phyloP scores from a whole-genome alignment of 1,140 invertebrate species.

The Himalopsyche phryganea region DNA sequence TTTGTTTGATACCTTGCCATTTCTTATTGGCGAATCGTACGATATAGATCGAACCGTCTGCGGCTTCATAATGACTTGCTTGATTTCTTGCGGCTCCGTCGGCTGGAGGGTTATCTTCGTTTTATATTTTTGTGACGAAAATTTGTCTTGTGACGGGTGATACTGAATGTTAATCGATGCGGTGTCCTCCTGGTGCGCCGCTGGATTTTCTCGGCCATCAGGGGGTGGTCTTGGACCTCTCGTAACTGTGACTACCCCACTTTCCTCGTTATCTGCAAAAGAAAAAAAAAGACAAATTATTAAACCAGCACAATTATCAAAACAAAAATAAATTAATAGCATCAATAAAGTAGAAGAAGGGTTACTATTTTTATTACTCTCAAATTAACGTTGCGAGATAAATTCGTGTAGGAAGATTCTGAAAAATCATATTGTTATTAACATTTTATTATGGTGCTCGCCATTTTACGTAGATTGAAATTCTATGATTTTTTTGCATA shows the following conservation, averaged over 20 bases:
- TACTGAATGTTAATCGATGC: slow-evolving; percentile 37
- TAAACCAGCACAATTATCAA: background rate
- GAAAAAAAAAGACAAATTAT: background rate
- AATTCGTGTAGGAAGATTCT: too few species aligned
- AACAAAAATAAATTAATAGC: too few species aligned
- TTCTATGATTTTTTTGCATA: too few species aligned
- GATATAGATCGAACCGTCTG: slow-evolving; percentile 9
- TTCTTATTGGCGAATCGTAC: slow-evolving; percentile 18
- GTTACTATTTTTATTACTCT: too few species aligned
- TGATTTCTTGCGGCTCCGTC: background rate
- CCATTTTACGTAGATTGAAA: too few species aligned
- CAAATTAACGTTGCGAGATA: too few species aligned
- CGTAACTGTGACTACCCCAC: slow-evolving; percentile 34
- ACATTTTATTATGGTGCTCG: too few species aligned
- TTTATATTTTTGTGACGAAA: slow-evolving; percentile 2
- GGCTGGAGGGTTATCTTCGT: slow-evolving; percentile 2
- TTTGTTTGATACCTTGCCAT: slow-evolving; percentile 16
- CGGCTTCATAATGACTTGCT: slow-evolving; percentile 12
- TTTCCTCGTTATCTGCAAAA: slow-evolving; percentile 28
- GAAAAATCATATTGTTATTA: too few species aligned
- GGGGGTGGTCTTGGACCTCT: slow-evolving; percentile 72
- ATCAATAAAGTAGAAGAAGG: too few species aligned
- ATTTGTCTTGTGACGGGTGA: slow-evolving; percentile 15
- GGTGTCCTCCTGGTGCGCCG: slow-evolving; percentile 64
- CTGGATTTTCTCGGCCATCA: slow-evolving; percentile 83